Evolutionary conservation across 1,140 invertebrate species (phyloP).

Genomic region (Polypedilum pembai): DNA sequence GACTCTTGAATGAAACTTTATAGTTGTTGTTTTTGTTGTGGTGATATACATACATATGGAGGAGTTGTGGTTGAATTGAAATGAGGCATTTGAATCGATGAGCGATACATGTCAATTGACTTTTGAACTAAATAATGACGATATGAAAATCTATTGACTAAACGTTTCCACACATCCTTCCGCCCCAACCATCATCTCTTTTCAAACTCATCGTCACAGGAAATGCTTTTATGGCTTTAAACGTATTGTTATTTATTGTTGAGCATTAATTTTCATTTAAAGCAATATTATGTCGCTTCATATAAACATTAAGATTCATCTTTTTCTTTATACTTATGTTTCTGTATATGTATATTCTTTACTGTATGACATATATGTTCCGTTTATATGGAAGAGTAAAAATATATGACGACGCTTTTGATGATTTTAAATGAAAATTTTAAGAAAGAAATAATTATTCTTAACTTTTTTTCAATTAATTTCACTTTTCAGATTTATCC

Average conservation of each 20-base stretch:
- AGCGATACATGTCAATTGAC: background rate
- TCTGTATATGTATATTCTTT: no score
- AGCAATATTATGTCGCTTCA: conserved; percentile 1
- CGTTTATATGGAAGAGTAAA: no score
- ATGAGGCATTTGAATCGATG: no score
- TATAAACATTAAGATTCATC: background rate
- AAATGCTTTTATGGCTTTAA: background rate
- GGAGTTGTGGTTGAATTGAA: no score
- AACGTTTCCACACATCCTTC: background rate
- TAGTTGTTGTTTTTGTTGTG: no score
- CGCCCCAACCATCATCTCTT: background rate
- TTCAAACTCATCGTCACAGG: background rate
- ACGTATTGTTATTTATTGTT: conserved; percentile 22
- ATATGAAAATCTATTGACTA: conserved; percentile 1
- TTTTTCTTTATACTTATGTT: background rate
- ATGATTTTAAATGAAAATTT: background rate
- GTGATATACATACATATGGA: no score
- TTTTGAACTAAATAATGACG: conserved; percentile 11
- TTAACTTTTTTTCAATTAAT: no score
- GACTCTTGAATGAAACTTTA: no score
- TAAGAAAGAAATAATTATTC: background rate
- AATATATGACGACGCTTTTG: no score
- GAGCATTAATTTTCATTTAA: conserved; percentile 24
- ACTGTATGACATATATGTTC: no score
- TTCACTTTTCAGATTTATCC: no score